Base-by-base conservation (phyloP, 2,113 vertebrate species). In the Odontophorus gujanensis region DNA sequence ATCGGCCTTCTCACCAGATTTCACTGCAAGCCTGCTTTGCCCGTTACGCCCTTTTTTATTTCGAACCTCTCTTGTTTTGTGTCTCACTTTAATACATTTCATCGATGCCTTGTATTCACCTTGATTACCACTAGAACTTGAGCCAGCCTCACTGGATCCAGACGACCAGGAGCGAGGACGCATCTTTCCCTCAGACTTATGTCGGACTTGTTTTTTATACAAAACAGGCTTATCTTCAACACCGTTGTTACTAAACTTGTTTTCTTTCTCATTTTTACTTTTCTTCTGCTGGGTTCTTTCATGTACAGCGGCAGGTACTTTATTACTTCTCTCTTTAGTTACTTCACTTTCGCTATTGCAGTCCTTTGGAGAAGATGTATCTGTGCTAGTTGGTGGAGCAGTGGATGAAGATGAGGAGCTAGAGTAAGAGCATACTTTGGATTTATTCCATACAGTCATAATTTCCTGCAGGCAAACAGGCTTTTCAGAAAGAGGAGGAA, bases 371-470 rank as follows among this genome's bases (percentile, higher is more conserved):
- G 99, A 99, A 87, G 99, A 98, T 77, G 99, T 99, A 90, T 99
- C 99, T 1, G 99, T 99, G 98, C 99, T 99, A 94, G 99, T 99
- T 96, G 99, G 98, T 69, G 99, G 99, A 90, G 98, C 99, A 72
- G 99, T 99, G 95, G 99, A 99, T 80, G 99, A 99, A 22, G 98
- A 98, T 47, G 99, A 99, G 91, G 99, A 99, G 97, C 99, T 98
- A 79, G 99, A 99, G 97, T 98, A 99, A 92, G 99, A 97, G 69
- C 98, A 98, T 90, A 98, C 98, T 97, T 99, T 99, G 76, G 99
- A 98, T 97, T 99, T 99, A 98, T 99, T 99, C 99, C 99, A 99
- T 96, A 99, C 99, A 5, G 99, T 99, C 99, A 99, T 99, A 89
- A 99, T 99, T 98, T 99, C 99, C 96, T 99, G 99, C 96, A 99